phyloP scores from a whole-genome alignment of 2,888 invertebrate species.

The Drosophila borealis region DNA sequence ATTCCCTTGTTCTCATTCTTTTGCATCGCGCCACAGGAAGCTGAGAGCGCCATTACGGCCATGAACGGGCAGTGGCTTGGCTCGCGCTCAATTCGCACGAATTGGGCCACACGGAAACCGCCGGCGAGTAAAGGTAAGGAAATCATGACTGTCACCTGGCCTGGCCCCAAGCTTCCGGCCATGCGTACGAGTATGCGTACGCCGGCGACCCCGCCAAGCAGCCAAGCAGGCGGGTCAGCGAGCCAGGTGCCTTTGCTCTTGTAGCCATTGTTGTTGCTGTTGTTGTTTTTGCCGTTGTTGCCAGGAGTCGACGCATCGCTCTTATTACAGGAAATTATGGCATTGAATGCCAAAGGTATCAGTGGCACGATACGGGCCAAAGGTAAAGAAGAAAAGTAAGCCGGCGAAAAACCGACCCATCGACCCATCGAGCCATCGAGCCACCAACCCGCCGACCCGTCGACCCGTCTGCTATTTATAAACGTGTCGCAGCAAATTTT shows the following conservation, averaged over 20 bases:
- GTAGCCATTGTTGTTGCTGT: conserved; percentile 7
- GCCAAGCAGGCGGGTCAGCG: conserved; percentile 32
- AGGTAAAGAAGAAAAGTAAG: conserved; percentile 14
- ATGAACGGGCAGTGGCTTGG: conserved; percentile 99
- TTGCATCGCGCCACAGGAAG: conserved; percentile 89
- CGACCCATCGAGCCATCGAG: neutral
- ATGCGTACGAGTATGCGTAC: conserved; percentile 42
- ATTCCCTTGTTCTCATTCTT: neutral
- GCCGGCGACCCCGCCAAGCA: conserved; percentile 5
- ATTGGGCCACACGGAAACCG: conserved; percentile 99
- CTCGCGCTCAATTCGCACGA: conserved; percentile 98
- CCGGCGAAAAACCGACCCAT: conserved; percentile 13
- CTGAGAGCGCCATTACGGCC: conserved; percentile 98
- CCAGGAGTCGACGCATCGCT: conserved; percentile 56
- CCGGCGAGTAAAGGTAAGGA: conserved; percentile 94
- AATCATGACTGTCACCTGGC: conserved; percentile 76
- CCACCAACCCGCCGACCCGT: conserved; percentile 10
- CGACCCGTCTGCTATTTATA: conserved; percentile 63
- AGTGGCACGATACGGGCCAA: conserved; percentile 49
- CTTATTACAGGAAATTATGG: conserved; percentile 80
- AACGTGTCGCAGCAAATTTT: conserved; percentile 71
- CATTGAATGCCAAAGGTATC: conserved; percentile 78
- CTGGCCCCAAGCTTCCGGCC: conserved; percentile 48
- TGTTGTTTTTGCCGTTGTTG: conserved; percentile 29
- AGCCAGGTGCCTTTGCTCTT: conserved; percentile 25